Evolutionary conservation across 2,797 vertebrate genomes (phyloP).

Genomic region (Pseudochaenichthys georgianus): DNA sequence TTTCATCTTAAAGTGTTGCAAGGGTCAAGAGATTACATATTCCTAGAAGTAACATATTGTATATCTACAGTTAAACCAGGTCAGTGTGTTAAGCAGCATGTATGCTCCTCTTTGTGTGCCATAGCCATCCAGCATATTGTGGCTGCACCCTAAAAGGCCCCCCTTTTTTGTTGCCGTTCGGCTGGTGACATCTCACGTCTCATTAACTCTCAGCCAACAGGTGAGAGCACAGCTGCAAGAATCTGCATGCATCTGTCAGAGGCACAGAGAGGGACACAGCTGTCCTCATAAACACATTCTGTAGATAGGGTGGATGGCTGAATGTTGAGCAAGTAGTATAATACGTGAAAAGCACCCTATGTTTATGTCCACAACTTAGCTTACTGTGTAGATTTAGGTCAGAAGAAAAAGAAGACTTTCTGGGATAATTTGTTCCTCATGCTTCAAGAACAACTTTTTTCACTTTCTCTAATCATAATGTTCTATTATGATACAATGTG

Average conservation of each 20-base stretch:
- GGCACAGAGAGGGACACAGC: constrained; percentile 52
- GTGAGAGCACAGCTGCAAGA: constrained; percentile 79
- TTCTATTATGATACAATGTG: not conserved
- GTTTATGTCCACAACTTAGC: not conserved
- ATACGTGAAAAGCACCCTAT: not conserved
- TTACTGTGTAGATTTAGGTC: not conserved
- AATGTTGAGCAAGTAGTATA: constrained; percentile 20
- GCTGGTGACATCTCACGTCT: constrained; percentile 66
- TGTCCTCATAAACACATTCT: constrained; percentile 56
- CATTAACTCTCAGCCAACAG: constrained; percentile 73
- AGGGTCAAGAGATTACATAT: constrained; percentile 40
- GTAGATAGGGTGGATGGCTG: constrained; percentile 19
- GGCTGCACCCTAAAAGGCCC: constrained; percentile 24
- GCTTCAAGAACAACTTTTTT: not conserved
- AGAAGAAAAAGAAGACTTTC: not conserved
- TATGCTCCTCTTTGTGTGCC: constrained; percentile 32
- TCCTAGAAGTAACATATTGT: constrained; percentile 28
- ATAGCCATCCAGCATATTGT: constrained; percentile 24
- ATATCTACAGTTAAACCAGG: constrained; percentile 53
- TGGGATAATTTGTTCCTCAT: too few species aligned
- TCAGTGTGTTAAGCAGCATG: constrained; percentile 61
- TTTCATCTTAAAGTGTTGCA: constrained; percentile 17
- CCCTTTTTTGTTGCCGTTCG: constrained; percentile 18
- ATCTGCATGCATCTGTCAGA: constrained; percentile 69
- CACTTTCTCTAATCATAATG: not conserved